Evolutionary conservation across 1,140 invertebrate genomes (phyloP).

Genomic region (Mizuhopecten yessoensis): DNA sequence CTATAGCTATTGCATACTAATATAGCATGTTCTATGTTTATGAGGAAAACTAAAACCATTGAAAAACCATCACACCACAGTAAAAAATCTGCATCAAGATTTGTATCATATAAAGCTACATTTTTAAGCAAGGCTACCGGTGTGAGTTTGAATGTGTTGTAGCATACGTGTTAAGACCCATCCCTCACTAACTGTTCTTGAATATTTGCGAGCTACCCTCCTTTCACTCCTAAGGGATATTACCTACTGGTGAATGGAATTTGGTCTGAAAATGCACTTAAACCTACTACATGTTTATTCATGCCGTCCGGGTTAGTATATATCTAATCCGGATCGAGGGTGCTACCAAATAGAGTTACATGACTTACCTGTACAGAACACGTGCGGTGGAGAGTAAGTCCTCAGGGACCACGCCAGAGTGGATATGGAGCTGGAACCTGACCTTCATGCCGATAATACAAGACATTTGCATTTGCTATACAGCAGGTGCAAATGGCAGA

Average conservation of each 20-base stretch:
- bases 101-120: background rate
- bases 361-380: background rate
- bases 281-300: background rate
- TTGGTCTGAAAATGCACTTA: background rate
- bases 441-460: background rate
- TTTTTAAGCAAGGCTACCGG: background rate
- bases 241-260: background rate
- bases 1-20: too few species aligned
- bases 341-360: background rate
- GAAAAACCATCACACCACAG: background rate
- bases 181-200: background rate
- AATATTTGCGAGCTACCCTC: conserved; percentile 21
- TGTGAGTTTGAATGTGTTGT: too few species aligned
- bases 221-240: conserved; percentile 26
- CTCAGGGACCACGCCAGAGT: background rate
- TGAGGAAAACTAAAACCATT: background rate
- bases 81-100: background rate
- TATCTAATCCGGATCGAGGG: background rate
- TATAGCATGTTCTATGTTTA: too few species aligned
- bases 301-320: background rate
- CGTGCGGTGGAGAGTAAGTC: background rate
- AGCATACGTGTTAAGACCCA: background rate
- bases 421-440: background rate
- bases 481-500: background rate
- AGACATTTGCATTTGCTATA: background rate